Conservation (phyloP, 2,113 vertebrate genomes). For the Petrocephalus microphthalmus region DNA sequence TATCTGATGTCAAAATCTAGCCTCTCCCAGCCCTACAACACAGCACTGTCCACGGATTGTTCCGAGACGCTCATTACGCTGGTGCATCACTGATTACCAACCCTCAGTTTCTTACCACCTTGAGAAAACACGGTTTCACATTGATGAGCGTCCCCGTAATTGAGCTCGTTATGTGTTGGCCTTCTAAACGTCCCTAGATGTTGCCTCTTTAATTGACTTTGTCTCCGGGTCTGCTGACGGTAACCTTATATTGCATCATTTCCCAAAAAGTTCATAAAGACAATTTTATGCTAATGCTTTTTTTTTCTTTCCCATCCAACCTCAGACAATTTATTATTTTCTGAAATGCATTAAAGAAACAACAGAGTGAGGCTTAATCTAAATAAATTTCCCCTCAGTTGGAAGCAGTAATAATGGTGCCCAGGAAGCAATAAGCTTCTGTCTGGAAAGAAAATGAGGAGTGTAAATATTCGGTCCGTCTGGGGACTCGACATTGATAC, state of each 20-base stretch:
- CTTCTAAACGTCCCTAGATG: slow-evolving; percentile 18
- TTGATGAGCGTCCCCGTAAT: slow-evolving; percentile 36
- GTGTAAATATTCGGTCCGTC: slow-evolving; percentile 57
- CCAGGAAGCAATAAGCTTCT: slow-evolving; percentile 59
- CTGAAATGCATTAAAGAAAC: slow-evolving; percentile 54
- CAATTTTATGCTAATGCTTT: slow-evolving; percentile 35
- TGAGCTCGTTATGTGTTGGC: slow-evolving; percentile 36
- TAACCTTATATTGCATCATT: slow-evolving; percentile 33
- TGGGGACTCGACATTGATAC: slow-evolving; percentile 16
- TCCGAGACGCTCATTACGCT: slow-evolving; percentile 33
- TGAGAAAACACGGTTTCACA: slow-evolving; percentile 31
- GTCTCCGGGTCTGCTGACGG: slow-evolving; percentile 29
- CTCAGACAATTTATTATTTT: slow-evolving; percentile 43
- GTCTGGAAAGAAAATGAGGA: slow-evolving; percentile 62
- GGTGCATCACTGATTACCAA: slow-evolving; percentile 25
- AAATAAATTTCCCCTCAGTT: slow-evolving; percentile 68
- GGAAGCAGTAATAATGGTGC: slow-evolving; percentile 60
- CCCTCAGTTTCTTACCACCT: slow-evolving; percentile 31
- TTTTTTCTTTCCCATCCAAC: slow-evolving; percentile 29
- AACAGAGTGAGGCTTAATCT: slow-evolving; percentile 61
- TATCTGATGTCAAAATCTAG: neutral
- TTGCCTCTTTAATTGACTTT: slow-evolving; percentile 29
- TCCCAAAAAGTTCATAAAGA: slow-evolving; percentile 40
- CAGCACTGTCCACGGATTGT: neutral
- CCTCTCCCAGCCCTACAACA: neutral